phyloP scores from a whole-genome alignment of 2,113 vertebrate genomes.

The Anolis sagrei region DNA sequence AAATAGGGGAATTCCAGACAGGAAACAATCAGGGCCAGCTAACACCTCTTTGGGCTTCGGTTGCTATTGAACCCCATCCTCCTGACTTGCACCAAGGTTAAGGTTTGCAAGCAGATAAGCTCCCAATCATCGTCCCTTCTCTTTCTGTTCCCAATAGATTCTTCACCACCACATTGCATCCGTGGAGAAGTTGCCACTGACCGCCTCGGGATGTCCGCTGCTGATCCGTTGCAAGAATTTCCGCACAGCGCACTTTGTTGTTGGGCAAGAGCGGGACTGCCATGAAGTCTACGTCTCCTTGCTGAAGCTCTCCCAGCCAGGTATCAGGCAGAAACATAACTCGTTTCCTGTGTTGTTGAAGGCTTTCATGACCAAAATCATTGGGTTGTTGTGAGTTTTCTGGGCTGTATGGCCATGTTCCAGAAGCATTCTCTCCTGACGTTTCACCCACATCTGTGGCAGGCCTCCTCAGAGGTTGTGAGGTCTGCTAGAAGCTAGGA shows the following conservation, averaged over 20 bases:
- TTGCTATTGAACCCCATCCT: not conserved
- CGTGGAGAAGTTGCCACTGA: conserved; percentile 79
- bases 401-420: too few relatives aligned
- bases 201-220: conserved; percentile 73
- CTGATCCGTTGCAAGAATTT: conserved; percentile 85
- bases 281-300: conserved; percentile 81
- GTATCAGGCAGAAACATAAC: conserved; percentile 49
- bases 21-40: too few relatives aligned
- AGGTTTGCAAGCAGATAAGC: too few relatives aligned
- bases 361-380: too few relatives aligned
- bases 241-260: conserved; percentile 77
- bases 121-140: not conserved
- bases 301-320: conserved; percentile 83
- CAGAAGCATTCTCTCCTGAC: too few relatives aligned
- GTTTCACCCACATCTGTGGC: too few relatives aligned
- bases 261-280: conserved; percentile 79
- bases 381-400: too few relatives aligned
- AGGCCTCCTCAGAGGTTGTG: too few relatives aligned
- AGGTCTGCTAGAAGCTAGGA: too few relatives aligned
- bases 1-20: too few relatives aligned
- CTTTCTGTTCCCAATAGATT: conserved; percentile 68
- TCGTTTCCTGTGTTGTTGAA: too few relatives aligned
- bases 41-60: too few relatives aligned
- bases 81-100: not conserved
- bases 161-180: conserved; percentile 82